Conservation (phyloP, 2,888 invertebrate genomes). For the Hyposoter dolosus region DNA sequence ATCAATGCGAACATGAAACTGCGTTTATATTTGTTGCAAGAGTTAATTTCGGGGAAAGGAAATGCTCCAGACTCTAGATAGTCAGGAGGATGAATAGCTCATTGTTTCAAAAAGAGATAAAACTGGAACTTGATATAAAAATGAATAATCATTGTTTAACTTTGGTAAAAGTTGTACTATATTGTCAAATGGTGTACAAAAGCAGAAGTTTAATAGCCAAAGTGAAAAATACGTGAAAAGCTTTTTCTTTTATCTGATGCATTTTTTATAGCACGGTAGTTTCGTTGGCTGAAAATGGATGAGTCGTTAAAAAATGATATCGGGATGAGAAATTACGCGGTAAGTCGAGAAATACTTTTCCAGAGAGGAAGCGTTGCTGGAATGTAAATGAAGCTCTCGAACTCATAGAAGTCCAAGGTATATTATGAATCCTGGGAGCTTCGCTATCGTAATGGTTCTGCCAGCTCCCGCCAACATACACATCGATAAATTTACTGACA, state of each 20-base stretch:
- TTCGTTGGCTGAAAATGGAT: conserved; percentile 4
- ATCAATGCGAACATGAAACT: not conserved
- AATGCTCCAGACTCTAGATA: not conserved
- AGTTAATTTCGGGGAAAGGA: not conserved
- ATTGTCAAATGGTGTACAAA: not conserved
- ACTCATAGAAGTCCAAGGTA: conserved; percentile 40
- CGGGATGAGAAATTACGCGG: conserved; percentile 41
- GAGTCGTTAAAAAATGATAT: conserved; percentile 35
- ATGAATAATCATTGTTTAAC: not conserved
- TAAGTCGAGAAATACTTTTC: conserved; percentile 23
- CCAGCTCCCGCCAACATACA: not conserved
- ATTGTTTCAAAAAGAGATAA: not conserved
- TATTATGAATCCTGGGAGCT: conserved; percentile 30
- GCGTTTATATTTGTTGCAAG: not conserved
- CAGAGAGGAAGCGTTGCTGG: conserved; percentile 20
- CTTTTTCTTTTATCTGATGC: conserved; percentile 4
- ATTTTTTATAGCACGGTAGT: conserved; percentile 17
- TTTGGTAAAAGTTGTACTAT: not conserved
- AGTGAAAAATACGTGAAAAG: conserved; percentile 1
- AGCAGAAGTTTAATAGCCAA: not conserved
- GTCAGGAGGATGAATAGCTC: not conserved
- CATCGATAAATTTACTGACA: conserved; percentile 4
- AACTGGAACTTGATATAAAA: not conserved
- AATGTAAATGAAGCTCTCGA: conserved; percentile 48
- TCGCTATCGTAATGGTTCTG: conserved; percentile 39